phyloP scores from a whole-genome alignment of 2,797 vertebrate genomes.

The Fistularia commersonii region DNA sequence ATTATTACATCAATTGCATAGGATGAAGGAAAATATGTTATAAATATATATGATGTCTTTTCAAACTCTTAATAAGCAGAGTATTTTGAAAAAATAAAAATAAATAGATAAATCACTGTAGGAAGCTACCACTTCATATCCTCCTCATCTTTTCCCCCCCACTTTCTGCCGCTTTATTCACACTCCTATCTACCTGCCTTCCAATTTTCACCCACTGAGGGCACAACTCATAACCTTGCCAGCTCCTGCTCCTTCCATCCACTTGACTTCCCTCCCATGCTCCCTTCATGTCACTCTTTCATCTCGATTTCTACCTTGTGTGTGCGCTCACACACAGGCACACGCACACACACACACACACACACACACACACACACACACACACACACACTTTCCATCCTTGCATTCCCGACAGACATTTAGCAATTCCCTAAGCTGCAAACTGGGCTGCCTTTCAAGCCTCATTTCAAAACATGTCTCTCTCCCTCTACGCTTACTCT shows the following conservation, averaged over 20 bases:
- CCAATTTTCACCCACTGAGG: too few relatives aligned
- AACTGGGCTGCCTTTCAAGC: slow-evolving; percentile 62
- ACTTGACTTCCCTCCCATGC: slow-evolving; percentile 13
- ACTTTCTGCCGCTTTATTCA: too few relatives aligned
- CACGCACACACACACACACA: background rate
- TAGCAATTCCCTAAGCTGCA: slow-evolving; percentile 58
- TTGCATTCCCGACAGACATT: slow-evolving; percentile 55
- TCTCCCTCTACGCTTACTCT: slow-evolving; percentile 50
- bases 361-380: background rate
- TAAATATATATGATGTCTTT: slow-evolving; percentile 9
- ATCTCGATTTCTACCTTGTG: slow-evolving; percentile 32
- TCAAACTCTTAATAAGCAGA: slow-evolving; percentile 44
- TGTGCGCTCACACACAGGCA: background rate
- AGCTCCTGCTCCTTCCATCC: slow-evolving; percentile 5
- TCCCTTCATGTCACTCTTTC: slow-evolving; percentile 29
- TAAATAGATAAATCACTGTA: too few relatives aligned
- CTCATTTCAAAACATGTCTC: slow-evolving; percentile 64
- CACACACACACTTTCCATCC: slow-evolving; percentile 16
- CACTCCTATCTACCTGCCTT: too few relatives aligned
- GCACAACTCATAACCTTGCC: background rate
- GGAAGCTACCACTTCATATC: too few relatives aligned
- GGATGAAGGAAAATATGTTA: too few relatives aligned
- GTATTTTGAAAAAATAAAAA: background rate
- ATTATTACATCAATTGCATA: too few relatives aligned
- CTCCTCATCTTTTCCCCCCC: slow-evolving; percentile 18